Conservation (phyloP, 1,140 invertebrate genomes). For the Cephus cinctus region DNA sequence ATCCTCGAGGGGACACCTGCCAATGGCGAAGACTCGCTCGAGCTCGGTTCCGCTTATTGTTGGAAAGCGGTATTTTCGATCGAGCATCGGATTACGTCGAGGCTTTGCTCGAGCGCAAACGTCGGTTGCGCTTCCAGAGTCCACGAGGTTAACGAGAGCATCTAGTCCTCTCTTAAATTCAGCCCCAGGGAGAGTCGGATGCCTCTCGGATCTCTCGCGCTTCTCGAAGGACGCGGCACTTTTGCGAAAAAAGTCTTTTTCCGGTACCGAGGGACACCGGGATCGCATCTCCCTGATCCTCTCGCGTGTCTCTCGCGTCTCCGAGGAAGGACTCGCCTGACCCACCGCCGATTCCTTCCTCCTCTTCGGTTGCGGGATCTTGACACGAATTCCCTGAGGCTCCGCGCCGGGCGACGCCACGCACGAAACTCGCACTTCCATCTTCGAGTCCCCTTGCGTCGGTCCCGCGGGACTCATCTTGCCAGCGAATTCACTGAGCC, state of each 20-base stretch:
- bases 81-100: constrained; percentile 31
- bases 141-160: no score
- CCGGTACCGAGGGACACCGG: constrained; percentile 42
- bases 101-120: constrained; percentile 18
- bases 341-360: constrained; percentile 39
- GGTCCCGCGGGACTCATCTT: constrained; percentile 49
- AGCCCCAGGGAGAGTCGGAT: constrained; percentile 45
- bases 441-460: constrained; percentile 37
- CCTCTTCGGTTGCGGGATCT: constrained; percentile 49
- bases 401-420: constrained; percentile 41
- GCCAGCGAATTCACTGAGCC: no score
- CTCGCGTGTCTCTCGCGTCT: background rate
- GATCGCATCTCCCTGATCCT: constrained; percentile 16
- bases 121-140: background rate
- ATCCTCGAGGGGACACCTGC: constrained; percentile 48
- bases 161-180: constrained; percentile 46
- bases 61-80: constrained; percentile 41
- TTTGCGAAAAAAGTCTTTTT: constrained; percentile 49
- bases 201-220: constrained; percentile 45
- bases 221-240: constrained; percentile 43
- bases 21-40: constrained; percentile 37
- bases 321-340: constrained; percentile 15
- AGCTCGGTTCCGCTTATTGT: constrained; percentile 50
- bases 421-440: constrained; percentile 48
- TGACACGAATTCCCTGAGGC: constrained; percentile 44